Evolutionary conservation across 2,797 vertebrate species (phyloP).

Genomic region (Eremophila alpestris): DNA sequence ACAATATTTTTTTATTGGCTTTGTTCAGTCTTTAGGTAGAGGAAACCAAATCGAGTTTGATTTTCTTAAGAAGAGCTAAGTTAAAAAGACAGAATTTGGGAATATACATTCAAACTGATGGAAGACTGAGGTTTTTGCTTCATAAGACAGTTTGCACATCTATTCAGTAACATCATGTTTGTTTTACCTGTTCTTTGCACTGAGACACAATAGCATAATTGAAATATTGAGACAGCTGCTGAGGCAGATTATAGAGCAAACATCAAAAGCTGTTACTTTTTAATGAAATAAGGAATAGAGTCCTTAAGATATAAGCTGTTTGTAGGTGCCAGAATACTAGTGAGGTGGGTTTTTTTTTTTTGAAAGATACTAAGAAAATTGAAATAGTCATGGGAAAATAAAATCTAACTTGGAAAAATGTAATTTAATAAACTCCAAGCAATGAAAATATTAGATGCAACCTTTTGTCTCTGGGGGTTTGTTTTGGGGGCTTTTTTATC

Average conservation of each 20-base stretch:
- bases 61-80: neutral
- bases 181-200: neutral
- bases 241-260: neutral
- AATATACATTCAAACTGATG: neutral
- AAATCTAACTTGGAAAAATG: neutral
- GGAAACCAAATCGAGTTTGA: neutral
- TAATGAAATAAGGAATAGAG: neutral
- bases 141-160: neutral
- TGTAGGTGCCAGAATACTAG: neutral
- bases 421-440: neutral
- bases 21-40: neutral
- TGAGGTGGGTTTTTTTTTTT: neutral
- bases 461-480: neutral
- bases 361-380: neutral
- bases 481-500: rapidly evolving
- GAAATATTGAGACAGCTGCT: neutral
- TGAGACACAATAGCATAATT: neutral
- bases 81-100: neutral
- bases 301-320: neutral
- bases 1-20: neutral
- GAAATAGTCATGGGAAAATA: neutral
- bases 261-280: neutral
- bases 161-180: neutral
- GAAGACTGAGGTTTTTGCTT: neutral
- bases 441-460: neutral